Conservation (phyloP, 1,140 invertebrate genomes). For the Saccostrea cuccullata region DNA sequence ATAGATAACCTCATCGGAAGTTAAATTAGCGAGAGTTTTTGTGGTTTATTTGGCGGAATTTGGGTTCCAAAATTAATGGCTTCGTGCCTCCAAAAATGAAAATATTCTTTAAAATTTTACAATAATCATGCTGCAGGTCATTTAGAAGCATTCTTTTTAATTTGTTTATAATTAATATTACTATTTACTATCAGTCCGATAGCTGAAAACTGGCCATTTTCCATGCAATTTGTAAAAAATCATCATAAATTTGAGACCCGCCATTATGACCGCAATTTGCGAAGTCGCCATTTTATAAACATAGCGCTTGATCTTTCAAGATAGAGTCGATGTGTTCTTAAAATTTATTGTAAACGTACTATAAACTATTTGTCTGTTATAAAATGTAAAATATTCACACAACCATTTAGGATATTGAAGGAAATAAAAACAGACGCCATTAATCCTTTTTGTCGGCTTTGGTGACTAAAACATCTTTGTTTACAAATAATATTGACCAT, state of each 20-base stretch:
- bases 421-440: too few species aligned
- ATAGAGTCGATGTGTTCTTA: too few species aligned
- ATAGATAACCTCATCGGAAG: constrained; percentile 36
- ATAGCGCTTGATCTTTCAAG: constrained; percentile 1
- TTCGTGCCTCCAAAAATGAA: constrained; percentile 42
- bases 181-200: not conserved
- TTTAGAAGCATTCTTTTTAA: not conserved
- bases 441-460: too few species aligned
- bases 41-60: constrained; percentile 35
- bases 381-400: too few species aligned
- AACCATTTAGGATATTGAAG: too few species aligned
- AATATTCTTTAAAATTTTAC: constrained; percentile 31
- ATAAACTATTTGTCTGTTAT: too few species aligned
- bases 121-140: not conserved
- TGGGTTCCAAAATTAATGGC: constrained; percentile 41
- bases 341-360: too few species aligned
- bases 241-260: constrained; percentile 39
- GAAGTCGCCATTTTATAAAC: constrained; percentile 58
- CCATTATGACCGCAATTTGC: constrained; percentile 52
- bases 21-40: constrained; percentile 29
- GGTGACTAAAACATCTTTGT: too few species aligned
- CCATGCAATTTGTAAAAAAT: constrained; percentile 2
- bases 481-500: too few species aligned
- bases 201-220: not conserved
- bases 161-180: constrained; percentile 13